Conservation (phyloP, 1,140 invertebrate species). For the Drosophila orosa region DNA sequence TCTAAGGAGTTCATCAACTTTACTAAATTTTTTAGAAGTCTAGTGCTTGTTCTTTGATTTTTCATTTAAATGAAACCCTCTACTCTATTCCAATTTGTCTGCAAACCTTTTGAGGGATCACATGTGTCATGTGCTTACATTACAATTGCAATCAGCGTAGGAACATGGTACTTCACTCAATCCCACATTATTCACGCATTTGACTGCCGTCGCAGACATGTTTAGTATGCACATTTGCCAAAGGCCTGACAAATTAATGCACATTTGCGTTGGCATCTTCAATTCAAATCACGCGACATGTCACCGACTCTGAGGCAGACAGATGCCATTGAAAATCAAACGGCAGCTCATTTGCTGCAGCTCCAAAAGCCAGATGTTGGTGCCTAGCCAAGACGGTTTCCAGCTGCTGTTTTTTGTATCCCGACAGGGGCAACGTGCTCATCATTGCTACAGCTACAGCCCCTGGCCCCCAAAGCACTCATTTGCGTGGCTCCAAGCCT, state of each 20-base stretch:
- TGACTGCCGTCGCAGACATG: constrained; percentile 55
- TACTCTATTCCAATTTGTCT: neutral
- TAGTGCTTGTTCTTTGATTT: neutral
- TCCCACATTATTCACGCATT: constrained; percentile 69
- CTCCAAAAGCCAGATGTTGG: constrained; percentile 24
- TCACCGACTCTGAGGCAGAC: constrained; percentile 44
- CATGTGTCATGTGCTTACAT: constrained; percentile 7
- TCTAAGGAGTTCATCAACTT: neutral
- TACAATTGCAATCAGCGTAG: constrained; percentile 30
- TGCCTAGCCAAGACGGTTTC: constrained; percentile 3
- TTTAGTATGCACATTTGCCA: constrained; percentile 55
- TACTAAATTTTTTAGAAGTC: neutral
- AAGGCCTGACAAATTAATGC: constrained; percentile 74
- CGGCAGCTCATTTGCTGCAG: constrained; percentile 66
- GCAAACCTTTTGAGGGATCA: constrained; percentile 1
- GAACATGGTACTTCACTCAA: constrained; percentile 1
- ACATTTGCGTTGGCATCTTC: constrained; percentile 71
- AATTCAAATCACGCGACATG: constrained; percentile 78
- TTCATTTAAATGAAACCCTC: neutral
- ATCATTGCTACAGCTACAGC: no score
- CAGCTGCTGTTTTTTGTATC: constrained; percentile 5
- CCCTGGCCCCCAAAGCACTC: constrained; percentile 49
- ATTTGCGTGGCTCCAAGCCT: constrained; percentile 42
- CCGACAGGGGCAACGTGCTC: constrained; percentile 10
- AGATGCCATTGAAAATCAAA: constrained; percentile 71